phyloP scores from a whole-genome alignment of 1,140 invertebrate species.

The Trichonephila inaurata region DNA sequence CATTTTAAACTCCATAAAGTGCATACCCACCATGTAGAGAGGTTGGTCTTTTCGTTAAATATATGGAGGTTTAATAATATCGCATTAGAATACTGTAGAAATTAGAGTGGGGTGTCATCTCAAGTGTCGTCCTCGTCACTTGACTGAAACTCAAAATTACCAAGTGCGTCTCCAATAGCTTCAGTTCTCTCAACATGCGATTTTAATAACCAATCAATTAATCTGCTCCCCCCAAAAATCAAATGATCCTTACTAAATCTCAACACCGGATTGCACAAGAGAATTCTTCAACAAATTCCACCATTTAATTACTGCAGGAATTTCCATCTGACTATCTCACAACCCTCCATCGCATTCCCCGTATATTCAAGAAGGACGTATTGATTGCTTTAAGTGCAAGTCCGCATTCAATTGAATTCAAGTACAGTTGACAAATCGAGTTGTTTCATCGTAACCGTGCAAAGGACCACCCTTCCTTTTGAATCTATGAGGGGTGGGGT shows the following conservation, averaged over 20 bases:
- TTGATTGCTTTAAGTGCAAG: constrained; percentile 27
- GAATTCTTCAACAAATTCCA: too few relatives aligned
- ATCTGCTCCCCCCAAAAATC: neutral
- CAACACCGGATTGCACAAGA: neutral
- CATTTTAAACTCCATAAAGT: too few relatives aligned
- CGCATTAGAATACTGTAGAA: too few relatives aligned
- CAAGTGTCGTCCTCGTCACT: too few relatives aligned
- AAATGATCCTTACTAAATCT: neutral
- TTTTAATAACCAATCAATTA: neutral
- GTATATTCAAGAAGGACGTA: constrained; percentile 34
- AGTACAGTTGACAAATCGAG: constrained; percentile 47
- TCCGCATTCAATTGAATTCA: constrained; percentile 34
- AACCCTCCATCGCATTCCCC: neutral
- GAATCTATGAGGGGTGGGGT: neutral
- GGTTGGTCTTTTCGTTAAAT: too few relatives aligned
- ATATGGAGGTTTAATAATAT: too few relatives aligned
- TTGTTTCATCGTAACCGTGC: constrained; percentile 28
- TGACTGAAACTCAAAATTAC: too few relatives aligned
- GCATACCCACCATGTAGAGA: too few relatives aligned
- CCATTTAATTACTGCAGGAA: constrained; percentile 1
- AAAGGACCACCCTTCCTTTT: constrained; percentile 30
- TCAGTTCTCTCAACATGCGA: too few relatives aligned
- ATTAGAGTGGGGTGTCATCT: too few relatives aligned
- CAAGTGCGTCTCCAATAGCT: too few relatives aligned
- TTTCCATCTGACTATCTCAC: constrained; percentile 9